Conservation (phyloP, 2,797 vertebrate species). For the Parauchenoglanis ngamensis region DNA sequence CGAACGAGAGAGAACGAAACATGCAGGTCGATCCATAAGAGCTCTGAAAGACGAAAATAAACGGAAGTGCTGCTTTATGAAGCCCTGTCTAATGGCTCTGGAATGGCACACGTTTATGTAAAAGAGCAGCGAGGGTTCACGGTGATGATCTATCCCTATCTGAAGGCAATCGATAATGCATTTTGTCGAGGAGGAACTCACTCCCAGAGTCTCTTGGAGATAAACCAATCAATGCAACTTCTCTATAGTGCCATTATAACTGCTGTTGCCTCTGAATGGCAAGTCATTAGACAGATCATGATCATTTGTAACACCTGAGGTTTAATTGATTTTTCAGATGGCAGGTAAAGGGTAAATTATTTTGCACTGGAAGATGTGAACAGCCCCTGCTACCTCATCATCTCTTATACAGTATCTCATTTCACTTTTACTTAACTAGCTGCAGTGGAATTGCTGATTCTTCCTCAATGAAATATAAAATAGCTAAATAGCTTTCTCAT, state of each 20-base stretch:
- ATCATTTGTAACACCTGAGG: slow-evolving; percentile 57
- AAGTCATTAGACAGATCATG: slow-evolving; percentile 48
- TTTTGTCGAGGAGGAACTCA: slow-evolving; percentile 55
- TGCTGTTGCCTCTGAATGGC: slow-evolving; percentile 49
- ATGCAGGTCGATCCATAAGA: slow-evolving; percentile 35
- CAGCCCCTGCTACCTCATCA: not conserved
- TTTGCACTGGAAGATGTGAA: not conserved
- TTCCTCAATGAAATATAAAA: not conserved
- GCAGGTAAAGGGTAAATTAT: slow-evolving; percentile 46
- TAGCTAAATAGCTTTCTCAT: too few relatives aligned
- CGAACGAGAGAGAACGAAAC: slow-evolving; percentile 50
- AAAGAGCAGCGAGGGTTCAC: slow-evolving; percentile 47
- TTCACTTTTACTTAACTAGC: slow-evolving; percentile 6
- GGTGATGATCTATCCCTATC: slow-evolving; percentile 46
- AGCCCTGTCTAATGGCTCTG: slow-evolving; percentile 62
- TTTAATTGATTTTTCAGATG: slow-evolving; percentile 54
- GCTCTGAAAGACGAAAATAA: slow-evolving; percentile 68
- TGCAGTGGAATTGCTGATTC: not conserved
- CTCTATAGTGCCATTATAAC: slow-evolving; percentile 51
- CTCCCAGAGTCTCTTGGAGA: slow-evolving; percentile 48
- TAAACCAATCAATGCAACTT: slow-evolving; percentile 53
- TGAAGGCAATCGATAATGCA: slow-evolving; percentile 54
- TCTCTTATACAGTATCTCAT: not conserved
- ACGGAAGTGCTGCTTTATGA: slow-evolving; percentile 63
- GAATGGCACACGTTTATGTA: slow-evolving; percentile 60